Conservation (phyloP, 2,888 invertebrate species). For the Archips crataeganus region DNA sequence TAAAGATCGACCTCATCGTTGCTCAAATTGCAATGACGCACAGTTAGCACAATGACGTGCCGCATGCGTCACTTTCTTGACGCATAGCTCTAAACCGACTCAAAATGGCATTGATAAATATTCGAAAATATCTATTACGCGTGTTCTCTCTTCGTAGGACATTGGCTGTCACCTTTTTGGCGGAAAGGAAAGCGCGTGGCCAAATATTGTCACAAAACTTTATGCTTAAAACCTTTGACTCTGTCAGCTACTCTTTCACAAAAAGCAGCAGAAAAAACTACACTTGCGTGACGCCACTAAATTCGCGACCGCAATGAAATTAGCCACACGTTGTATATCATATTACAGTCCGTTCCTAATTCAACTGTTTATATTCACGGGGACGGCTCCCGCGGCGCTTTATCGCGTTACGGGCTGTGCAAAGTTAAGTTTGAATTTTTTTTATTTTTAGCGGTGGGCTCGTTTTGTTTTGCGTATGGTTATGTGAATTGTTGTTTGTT, state of each 20-base stretch:
- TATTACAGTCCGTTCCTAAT: constrained; percentile 70
- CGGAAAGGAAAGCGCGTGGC: no score
- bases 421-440: constrained; percentile 6
- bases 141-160: no score
- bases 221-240: neutral
- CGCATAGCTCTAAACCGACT: no score
- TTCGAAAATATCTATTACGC: no score
- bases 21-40: no score
- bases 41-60: no score
- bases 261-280: constrained; percentile 51
- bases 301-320: constrained; percentile 74
- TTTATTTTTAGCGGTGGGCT: neutral
- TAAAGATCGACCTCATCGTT: neutral
- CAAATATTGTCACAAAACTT: no score
- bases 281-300: constrained; percentile 56
- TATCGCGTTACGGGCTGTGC: constrained; percentile 71
- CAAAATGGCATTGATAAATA: no score
- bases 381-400: constrained; percentile 66
- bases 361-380: constrained; percentile 83
- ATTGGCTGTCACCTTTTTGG: no score
- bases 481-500: neutral
- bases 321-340: constrained; percentile 76
- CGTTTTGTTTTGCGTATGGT: neutral
- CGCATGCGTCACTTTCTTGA: no score
- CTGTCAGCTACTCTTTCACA: neutral